These are phyloP conservation scores for Psilopsiagon aymara DNA, from an alignment of 2,113 vertebrate genomes.

Conservation along the genomic window DNA sequence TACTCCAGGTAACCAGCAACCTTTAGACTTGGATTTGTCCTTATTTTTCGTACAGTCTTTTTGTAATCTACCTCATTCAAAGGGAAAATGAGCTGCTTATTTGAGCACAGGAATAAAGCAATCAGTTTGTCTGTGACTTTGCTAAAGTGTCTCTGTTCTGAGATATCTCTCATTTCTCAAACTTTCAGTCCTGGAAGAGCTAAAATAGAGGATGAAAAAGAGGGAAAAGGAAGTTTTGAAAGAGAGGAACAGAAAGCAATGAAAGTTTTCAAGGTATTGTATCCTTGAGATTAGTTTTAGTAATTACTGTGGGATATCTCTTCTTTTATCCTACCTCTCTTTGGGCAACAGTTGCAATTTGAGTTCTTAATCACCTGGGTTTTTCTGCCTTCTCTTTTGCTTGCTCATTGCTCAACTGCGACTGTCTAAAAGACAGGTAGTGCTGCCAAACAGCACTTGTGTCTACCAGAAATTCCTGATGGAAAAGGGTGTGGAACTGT, in stretches of 20 bases:
- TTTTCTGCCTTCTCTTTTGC: background rate
- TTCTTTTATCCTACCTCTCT: background rate
- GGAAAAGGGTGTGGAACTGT: background rate
- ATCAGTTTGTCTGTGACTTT: background rate
- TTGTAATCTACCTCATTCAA: background rate
- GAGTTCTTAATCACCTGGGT: background rate
- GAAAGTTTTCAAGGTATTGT: background rate
- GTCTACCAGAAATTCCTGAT: background rate
- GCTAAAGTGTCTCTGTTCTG: background rate
- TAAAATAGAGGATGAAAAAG: background rate
- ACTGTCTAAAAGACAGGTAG: background rate
- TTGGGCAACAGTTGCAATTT: background rate
- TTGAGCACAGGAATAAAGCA: background rate
- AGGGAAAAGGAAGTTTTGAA: background rate
- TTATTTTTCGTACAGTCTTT: background rate
- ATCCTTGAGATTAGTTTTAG: background rate
- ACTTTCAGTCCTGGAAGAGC: conserved; percentile 43
- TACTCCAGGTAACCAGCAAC: background rate
- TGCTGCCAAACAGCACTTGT: background rate
- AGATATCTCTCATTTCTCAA: background rate
- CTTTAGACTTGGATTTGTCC: background rate
- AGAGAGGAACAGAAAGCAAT: background rate
- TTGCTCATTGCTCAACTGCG: background rate
- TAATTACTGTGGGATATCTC: background rate
- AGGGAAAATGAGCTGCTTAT: background rate